phyloP scores from a whole-genome alignment of 2,888 invertebrate species.

The Drosophila mimetica region DNA sequence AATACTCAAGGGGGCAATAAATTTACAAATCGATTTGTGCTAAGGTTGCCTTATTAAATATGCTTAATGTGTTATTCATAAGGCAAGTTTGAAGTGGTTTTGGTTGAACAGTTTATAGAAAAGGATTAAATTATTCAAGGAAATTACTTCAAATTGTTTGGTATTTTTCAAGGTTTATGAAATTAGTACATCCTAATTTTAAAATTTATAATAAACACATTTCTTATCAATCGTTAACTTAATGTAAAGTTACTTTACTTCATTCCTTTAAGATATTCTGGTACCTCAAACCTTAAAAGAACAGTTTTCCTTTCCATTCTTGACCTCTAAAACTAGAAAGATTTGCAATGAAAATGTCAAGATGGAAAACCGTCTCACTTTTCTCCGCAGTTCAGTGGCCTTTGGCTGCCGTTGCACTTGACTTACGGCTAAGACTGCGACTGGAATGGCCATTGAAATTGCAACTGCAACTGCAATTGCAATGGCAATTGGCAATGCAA shows the following conservation, averaged over 20 bases:
- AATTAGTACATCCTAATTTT: too few relatives aligned
- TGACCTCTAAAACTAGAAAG: conserved; percentile 1
- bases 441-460: conserved; percentile 20
- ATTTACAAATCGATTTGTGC: conserved; percentile 3
- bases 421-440: conserved; percentile 48
- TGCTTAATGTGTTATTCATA: too few relatives aligned
- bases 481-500: conserved; percentile 16
- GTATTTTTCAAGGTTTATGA: too few relatives aligned
- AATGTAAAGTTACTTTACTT: too few relatives aligned
- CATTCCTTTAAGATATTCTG: too few relatives aligned
- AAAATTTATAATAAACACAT: too few relatives aligned
- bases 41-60: conserved; percentile 1
- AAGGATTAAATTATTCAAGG: too few relatives aligned
- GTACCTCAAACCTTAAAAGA: neutral
- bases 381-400: conserved; percentile 60
- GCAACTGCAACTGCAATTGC: conserved; percentile 35
- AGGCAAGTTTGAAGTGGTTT: too few relatives aligned
- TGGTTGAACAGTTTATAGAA: too few relatives aligned
- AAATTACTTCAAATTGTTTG: too few relatives aligned
- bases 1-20: conserved; percentile 13
- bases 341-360: neutral
- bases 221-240: too few relatives aligned
- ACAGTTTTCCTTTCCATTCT: neutral
- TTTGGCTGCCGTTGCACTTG: conserved; percentile 69
- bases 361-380: conserved; percentile 40